Percentiles rank a stretch among this genome's conserved stretches.
These are phyloP conservation scores for Agrilus cyanescens DNA, from an alignment of 2,888 invertebrate species.

Conservation along the genomic window DNA sequence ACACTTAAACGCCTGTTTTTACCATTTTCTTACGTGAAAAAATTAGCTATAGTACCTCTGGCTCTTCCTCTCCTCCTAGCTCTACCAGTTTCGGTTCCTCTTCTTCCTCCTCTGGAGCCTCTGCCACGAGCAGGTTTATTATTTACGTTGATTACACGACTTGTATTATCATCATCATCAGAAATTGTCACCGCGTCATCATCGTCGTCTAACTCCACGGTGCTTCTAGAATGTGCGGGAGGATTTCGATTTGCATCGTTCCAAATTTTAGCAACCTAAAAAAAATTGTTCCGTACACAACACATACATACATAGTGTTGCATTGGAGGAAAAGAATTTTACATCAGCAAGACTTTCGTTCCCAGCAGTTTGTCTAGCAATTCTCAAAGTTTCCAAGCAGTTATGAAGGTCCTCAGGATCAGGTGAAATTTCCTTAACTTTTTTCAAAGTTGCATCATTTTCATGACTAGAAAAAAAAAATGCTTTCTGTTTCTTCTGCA, in stretches of 20 bases:
- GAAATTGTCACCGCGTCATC: neutral
- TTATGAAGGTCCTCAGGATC: conserved; percentile 38
- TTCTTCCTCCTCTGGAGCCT: conserved; percentile 19
- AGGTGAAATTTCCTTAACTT: conserved; percentile 39
- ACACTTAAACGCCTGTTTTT: no score
- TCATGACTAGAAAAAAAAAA: conserved; percentile 37
- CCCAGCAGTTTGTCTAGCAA: conserved; percentile 16
- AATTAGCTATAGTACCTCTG: no score
- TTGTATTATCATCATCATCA: conserved; percentile 2
- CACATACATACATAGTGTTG: no score
- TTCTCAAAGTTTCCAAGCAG: conserved; percentile 37
- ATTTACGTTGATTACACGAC: neutral
- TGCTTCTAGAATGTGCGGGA: conserved; percentile 12
- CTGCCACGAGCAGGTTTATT: conserved; percentile 11
- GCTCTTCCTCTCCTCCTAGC: conserved; percentile 26
- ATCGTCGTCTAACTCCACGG: neutral
- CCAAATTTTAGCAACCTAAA: conserved; percentile 12
- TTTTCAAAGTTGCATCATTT: conserved; percentile 37
- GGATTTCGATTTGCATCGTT: conserved; percentile 17
- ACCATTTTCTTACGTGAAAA: no score
- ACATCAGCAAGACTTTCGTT: neutral
- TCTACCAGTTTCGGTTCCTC: conserved; percentile 9
- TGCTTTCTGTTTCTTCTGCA: no score
- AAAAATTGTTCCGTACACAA: no score
- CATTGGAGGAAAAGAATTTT: no score